Conservation (phyloP, 2,797 vertebrate species). For the Pempheris klunzingeri region DNA sequence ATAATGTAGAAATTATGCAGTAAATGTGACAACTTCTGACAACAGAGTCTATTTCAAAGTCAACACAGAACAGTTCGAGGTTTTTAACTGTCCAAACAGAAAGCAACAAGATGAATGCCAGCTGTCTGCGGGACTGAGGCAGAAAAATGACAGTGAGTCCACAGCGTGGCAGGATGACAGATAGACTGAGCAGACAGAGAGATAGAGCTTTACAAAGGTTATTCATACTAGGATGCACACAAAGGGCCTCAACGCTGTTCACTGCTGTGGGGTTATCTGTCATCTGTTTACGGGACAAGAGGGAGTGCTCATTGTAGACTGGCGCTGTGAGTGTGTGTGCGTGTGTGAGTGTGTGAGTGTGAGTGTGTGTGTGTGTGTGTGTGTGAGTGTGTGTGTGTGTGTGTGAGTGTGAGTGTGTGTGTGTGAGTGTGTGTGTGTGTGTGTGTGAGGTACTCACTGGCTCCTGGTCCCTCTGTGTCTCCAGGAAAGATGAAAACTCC, state of each 20-base stretch:
- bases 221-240: slow-evolving; percentile 67
- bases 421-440: slow-evolving; percentile 13
- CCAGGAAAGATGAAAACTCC: slow-evolving; percentile 97
- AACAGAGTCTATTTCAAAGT: slow-evolving; percentile 38
- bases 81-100: slow-evolving; percentile 58
- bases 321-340: slow-evolving; percentile 5
- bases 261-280: slow-evolving; percentile 71
- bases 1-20: slow-evolving; percentile 12
- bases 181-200: slow-evolving; percentile 58
- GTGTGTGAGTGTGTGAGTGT: slow-evolving; percentile 29
- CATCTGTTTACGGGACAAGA: slow-evolving; percentile 74
- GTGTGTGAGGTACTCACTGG: slow-evolving; percentile 85
- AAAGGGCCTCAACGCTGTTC: slow-evolving; percentile 59
- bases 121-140: slow-evolving; percentile 63
- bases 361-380: slow-evolving; percentile 24
- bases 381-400: slow-evolving; percentile 17
- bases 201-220: slow-evolving; percentile 74
- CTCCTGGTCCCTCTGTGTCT: slow-evolving; percentile 96
- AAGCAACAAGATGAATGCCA: slow-evolving; percentile 72
- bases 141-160: slow-evolving; percentile 63
- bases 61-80: slow-evolving; percentile 28
- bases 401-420: slow-evolving; percentile 19
- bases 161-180: slow-evolving; percentile 69
- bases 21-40: slow-evolving; percentile 8
- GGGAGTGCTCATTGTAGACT: slow-evolving; percentile 60